phyloP scores from a whole-genome alignment of 2,797 vertebrate species.

The Paratrypauchen microcephalus region DNA sequence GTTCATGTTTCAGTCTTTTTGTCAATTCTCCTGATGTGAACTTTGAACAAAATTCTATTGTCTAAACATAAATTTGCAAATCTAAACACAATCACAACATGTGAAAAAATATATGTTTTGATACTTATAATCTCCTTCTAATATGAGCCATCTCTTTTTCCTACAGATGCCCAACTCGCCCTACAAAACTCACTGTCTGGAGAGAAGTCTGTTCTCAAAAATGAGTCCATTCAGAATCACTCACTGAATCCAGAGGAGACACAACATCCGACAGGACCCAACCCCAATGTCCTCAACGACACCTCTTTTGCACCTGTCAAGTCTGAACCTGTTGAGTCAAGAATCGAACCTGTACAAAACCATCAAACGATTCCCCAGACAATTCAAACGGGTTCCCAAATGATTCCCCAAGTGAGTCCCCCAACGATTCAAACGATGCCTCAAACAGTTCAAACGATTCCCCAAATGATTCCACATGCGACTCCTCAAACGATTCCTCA shows the following conservation, averaged over 20 bases:
- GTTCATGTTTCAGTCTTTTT: too few relatives aligned
- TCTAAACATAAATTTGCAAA: too few relatives aligned
- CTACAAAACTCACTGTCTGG: constrained; percentile 17
- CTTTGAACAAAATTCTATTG: too few relatives aligned
- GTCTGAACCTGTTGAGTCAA: constrained; percentile 54
- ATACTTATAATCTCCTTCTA: too few relatives aligned
- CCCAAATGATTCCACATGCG: constrained; percentile 5
- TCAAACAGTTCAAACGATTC: constrained; percentile 5
- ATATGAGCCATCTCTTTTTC: background rate
- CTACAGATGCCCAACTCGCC: constrained; percentile 40
- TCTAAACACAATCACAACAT: too few relatives aligned
- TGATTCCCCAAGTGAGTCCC: background rate
- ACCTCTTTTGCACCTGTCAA: constrained; percentile 27
- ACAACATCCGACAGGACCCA: background rate
- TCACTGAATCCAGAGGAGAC: constrained; percentile 9
- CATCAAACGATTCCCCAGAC: constrained; percentile 10
- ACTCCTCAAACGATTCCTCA: constrained; percentile 6
- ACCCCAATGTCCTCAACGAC: background rate
- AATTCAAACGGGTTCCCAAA: background rate
- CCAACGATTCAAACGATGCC: background rate
- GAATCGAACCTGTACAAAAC: background rate
- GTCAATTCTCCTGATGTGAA: too few relatives aligned
- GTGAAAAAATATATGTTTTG: too few relatives aligned
- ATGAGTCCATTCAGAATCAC: constrained; percentile 18
- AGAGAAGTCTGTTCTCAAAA: constrained; percentile 19